These are phyloP conservation scores for Diplogasteroides magnus DNA, from an alignment of 1,140 invertebrate species.

Conservation along the genomic window DNA sequence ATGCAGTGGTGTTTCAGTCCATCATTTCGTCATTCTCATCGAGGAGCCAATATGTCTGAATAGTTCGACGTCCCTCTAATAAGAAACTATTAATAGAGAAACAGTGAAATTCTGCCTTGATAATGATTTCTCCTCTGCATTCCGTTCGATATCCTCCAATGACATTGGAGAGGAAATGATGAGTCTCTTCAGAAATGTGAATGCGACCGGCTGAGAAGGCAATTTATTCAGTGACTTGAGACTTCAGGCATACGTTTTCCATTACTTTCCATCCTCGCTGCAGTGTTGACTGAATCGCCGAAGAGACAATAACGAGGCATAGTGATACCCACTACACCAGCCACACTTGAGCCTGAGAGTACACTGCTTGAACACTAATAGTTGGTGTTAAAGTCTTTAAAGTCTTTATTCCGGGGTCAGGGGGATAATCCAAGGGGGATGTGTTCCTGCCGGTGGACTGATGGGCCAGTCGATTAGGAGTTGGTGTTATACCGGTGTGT, in stretches of 20 bases:
- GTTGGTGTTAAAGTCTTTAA: no score
- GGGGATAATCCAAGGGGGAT: no score
- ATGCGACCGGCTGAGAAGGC: slow-evolving; percentile 42
- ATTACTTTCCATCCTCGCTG: slow-evolving; percentile 74
- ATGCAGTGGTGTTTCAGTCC: no score
- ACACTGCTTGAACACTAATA: slow-evolving; percentile 34
- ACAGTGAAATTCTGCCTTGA: no score
- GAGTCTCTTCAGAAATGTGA: slow-evolving; percentile 42
- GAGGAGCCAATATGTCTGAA: no score
- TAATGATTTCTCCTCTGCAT: slow-evolving; percentile 39
- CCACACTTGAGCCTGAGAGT: slow-evolving; percentile 11
- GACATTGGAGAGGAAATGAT: slow-evolving; percentile 38
- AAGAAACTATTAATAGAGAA: no score
- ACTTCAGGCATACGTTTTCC: slow-evolving; percentile 42
- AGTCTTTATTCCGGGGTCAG: no score
- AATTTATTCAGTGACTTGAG: slow-evolving; percentile 11
- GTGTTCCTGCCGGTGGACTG: no score
- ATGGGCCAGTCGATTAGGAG: no score
- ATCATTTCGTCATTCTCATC: no score
- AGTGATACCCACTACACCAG: slow-evolving; percentile 55
- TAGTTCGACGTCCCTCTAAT: no score
- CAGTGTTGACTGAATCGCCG: slow-evolving; percentile 87
- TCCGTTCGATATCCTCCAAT: slow-evolving; percentile 46
- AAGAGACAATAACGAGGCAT: slow-evolving; percentile 64
- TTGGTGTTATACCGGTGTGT: slow-evolving; percentile 53